phyloP scores from a whole-genome alignment of 2,888 invertebrate genomes.

The Acrocyrtus sp. region DNA sequence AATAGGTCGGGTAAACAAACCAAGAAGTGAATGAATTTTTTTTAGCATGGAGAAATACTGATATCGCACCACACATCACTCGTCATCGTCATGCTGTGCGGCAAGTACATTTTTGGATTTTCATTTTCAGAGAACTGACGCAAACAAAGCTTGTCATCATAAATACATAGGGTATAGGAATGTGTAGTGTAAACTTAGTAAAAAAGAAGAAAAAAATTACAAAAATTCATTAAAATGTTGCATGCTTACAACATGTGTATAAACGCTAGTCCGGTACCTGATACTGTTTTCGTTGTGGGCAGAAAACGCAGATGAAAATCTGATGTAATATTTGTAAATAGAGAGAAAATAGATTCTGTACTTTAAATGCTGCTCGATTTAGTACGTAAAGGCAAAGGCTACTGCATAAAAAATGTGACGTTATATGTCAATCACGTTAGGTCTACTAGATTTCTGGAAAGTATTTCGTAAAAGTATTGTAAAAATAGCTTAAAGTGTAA shows the following conservation, averaged over 20 bases:
- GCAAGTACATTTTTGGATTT: constrained; percentile 19
- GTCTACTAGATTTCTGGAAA: too few species aligned
- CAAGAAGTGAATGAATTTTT: too few species aligned
- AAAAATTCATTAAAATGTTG: too few species aligned
- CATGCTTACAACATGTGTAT: constrained; percentile 6
- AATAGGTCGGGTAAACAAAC: constrained; percentile 11
- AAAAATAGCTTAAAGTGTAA: too few species aligned
- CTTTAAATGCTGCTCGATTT: too few species aligned
- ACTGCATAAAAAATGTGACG: too few species aligned
- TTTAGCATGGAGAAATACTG: too few species aligned
- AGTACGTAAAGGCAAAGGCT: too few species aligned
- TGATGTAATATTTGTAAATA: neutral
- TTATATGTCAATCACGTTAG: too few species aligned
- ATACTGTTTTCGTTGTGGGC: neutral
- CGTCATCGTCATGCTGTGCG: neutral
- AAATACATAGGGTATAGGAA: neutral
- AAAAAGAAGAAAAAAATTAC: neutral
- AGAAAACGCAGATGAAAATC: too few species aligned
- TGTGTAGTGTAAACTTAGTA: neutral
- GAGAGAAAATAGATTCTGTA: too few species aligned
- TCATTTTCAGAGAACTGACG: constrained; percentile 14
- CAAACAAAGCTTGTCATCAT: constrained; percentile 19
- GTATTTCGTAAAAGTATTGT: too few species aligned
- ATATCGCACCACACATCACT: neutral
- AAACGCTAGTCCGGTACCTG: constrained; percentile 3